Conservation (phyloP, 2,888 invertebrate species). For the Monoplex corrugatus region DNA sequence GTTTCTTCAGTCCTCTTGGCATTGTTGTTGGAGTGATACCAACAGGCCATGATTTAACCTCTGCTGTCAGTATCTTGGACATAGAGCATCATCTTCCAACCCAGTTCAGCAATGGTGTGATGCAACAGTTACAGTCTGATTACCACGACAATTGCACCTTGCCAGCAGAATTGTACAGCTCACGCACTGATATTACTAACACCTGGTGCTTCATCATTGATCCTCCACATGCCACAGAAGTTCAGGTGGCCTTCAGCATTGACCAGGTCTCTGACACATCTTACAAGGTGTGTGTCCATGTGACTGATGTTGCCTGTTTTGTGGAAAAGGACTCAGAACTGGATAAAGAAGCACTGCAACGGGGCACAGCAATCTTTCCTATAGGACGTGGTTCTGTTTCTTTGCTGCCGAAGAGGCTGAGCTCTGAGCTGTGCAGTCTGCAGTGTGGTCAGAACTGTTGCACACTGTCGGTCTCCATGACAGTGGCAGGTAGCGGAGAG, state of each 20-base stretch:
- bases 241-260: slow-evolving; percentile 71
- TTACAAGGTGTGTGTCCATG: slow-evolving; percentile 69
- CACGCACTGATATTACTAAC: slow-evolving; percentile 61
- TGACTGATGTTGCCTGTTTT: slow-evolving; percentile 73
- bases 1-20: slow-evolving; percentile 71
- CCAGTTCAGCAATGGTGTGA: slow-evolving; percentile 60
- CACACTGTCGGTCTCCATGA: slow-evolving; percentile 72
- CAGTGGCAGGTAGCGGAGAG: slow-evolving; percentile 67
- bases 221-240: slow-evolving; percentile 56
- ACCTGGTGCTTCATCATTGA: slow-evolving; percentile 72
- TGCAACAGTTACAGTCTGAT: slow-evolving; percentile 61
- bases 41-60: slow-evolving; percentile 55
- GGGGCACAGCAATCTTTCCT: slow-evolving; percentile 68
- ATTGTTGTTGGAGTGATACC: slow-evolving; percentile 75
- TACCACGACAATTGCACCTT: slow-evolving; percentile 63
- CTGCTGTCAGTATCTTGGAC: slow-evolving; percentile 59
- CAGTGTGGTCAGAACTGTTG: slow-evolving; percentile 65
- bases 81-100: slow-evolving; percentile 70
- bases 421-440: slow-evolving; percentile 69
- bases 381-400: slow-evolving; percentile 62
- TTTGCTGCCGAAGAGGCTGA: slow-evolving; percentile 69
- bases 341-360: slow-evolving; percentile 68
- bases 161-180: slow-evolving; percentile 59
- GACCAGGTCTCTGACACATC: slow-evolving; percentile 62
- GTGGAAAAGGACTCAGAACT: slow-evolving; percentile 66